Conservation (phyloP, 2,888 invertebrate species). For the Subacronicta megacephala region DNA sequence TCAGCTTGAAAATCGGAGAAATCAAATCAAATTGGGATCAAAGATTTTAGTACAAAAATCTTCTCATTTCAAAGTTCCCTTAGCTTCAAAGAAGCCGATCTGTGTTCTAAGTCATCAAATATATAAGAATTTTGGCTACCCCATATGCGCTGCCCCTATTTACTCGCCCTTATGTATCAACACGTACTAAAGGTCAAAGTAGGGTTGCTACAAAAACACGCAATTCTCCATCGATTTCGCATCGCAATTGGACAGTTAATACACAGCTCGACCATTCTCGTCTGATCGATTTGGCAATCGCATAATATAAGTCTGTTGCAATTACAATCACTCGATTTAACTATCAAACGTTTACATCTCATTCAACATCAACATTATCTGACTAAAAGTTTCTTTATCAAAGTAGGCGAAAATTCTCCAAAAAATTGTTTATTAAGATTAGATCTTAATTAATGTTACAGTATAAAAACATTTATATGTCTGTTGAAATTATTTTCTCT, state of each 20-base stretch:
- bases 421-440: no score
- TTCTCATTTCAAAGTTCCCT: not conserved
- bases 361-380: conserved; percentile 18
- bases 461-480: no score
- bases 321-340: conserved; percentile 30
- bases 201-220: conserved; percentile 2
- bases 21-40: no score
- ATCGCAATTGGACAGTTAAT: conserved; percentile 18
- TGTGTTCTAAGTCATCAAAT: conserved; percentile 26
- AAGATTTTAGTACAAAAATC: no score
- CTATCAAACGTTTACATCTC: conserved; percentile 25
- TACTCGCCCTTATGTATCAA: conserved; percentile 33
- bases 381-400: no score
- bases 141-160: conserved; percentile 28
- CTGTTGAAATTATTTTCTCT: no score
- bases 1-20: no score
- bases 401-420: not conserved
- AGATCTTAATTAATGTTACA: no score
- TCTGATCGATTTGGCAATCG: conserved; percentile 29
- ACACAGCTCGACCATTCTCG: conserved; percentile 13
- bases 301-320: conserved; percentile 28
- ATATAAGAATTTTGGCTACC: conserved; percentile 23
- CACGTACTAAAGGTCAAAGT: conserved; percentile 22
- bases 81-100: conserved; percentile 10
- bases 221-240: conserved; percentile 10